These are phyloP conservation scores for Polypterus senegalus DNA, from an alignment of 2,113 vertebrate genomes.

Conservation along the genomic window DNA sequence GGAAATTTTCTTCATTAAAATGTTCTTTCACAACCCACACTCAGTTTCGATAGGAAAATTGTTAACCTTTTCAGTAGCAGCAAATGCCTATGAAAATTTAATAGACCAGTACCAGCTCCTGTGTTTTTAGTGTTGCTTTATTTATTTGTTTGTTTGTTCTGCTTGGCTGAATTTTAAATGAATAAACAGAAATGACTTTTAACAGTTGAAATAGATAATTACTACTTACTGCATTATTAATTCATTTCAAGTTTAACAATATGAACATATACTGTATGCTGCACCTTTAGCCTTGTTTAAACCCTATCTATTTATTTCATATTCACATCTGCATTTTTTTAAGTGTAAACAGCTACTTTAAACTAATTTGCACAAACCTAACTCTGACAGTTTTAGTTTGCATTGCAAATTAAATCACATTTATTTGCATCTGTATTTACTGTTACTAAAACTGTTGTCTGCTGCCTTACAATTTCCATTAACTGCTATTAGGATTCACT, in stretches of 20 bases:
- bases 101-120: too few relatives aligned
- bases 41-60: conserved; percentile 88
- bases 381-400: conserved; percentile 2
- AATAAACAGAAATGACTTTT: too few relatives aligned
- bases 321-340: too few relatives aligned
- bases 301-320: too few relatives aligned
- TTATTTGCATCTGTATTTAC: conserved; percentile 7
- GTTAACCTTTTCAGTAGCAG: conserved; percentile 83
- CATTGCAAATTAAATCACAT: conserved; percentile 9
- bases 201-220: too few relatives aligned
- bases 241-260: too few relatives aligned
- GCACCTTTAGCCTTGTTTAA: too few relatives aligned
- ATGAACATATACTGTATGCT: too few relatives aligned
- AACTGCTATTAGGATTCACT: not conserved
- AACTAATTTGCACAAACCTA: not conserved
- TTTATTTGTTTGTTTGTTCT: too few relatives aligned
- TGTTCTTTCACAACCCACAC: conserved; percentile 95
- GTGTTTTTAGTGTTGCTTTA: too few relatives aligned
- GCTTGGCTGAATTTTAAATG: too few relatives aligned
- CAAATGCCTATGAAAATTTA: conserved; percentile 36
- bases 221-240: too few relatives aligned
- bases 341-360: not conserved
- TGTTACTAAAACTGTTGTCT: conserved; percentile 6
- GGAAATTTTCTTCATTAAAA: conserved; percentile 92
- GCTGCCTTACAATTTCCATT: conserved; percentile 11